phyloP scores from a whole-genome alignment of 2,113 vertebrate genomes.

The Cyanoderma ruficeps region DNA sequence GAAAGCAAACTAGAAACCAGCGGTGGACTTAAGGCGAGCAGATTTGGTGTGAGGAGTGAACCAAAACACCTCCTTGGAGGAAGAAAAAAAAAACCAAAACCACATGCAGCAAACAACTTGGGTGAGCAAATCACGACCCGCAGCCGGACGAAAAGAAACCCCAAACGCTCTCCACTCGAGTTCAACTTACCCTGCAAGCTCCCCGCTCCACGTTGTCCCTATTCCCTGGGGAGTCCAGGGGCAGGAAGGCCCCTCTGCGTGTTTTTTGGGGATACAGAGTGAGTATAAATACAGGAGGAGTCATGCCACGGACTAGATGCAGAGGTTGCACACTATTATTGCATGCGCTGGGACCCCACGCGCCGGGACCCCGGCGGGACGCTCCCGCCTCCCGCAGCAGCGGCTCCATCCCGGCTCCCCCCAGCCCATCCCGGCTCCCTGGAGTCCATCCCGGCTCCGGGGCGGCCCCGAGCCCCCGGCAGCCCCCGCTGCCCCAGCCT shows the following conservation, averaged over 20 bases:
- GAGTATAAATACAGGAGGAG: constrained; percentile 83
- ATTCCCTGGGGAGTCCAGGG: constrained; percentile 57
- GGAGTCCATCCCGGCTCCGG: not conserved
- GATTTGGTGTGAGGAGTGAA: constrained; percentile 58
- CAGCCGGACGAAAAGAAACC: constrained; percentile 32
- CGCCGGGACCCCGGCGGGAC: not conserved
- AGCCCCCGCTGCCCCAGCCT: not conserved
- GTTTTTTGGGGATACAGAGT: constrained; percentile 72
- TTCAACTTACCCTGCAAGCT: constrained; percentile 55
- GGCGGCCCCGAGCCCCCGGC: not conserved
- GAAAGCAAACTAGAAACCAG: constrained; percentile 82
- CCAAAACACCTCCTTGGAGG: constrained; percentile 66
- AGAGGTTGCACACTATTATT: constrained; percentile 79
- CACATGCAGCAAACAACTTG: constrained; percentile 87
- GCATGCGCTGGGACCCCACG: constrained; percentile 90
- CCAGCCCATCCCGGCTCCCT: not conserved
- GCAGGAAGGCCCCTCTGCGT: constrained; percentile 55
- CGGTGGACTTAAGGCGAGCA: constrained; percentile 87
- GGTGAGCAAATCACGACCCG: constrained; percentile 77
- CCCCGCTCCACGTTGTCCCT: constrained; percentile 51
- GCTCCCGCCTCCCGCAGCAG: constrained; percentile 63
- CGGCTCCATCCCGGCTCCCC: too few relatives aligned
- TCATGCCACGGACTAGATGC: constrained; percentile 88
- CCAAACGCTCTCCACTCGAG: not conserved
- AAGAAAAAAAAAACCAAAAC: constrained; percentile 58